Evolutionary conservation across 2,888 invertebrate species (phyloP), one percentile per base, ranked within the genome.

Genomic region (Noctua pronuba): DNA sequence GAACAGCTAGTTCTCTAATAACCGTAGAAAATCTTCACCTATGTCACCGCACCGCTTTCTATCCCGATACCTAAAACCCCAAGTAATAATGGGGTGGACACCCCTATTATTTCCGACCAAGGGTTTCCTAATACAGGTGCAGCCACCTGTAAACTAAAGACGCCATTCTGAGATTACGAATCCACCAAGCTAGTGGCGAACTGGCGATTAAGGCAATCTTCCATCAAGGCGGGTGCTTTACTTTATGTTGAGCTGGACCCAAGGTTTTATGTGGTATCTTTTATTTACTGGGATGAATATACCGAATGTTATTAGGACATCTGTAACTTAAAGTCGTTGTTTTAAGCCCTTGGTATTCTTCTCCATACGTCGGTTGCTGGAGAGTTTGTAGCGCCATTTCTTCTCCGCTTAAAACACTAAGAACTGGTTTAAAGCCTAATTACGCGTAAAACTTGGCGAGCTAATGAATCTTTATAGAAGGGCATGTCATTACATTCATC

Each of bases 71-170:
- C 49, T 41, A 41, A 67, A 60, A 49, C 6, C 66, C n/a, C 41
- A 8, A 2, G 16, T 41, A 49, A 49, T 77, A 77, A 67, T 60
- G 21, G 77, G 77, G 58, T 49, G 18, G 58, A 10, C 35, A 41
- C n/a, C 77, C 75, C 58, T n/a, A 38, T 24, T 44, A 76, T 49
- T 60, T 38, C 58, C 35, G 35, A 68, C 60, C 41, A 77, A 18
- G 18, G 67, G n/a, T 13, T 31, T 41, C 16, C n/a, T 16, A 21
- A 31, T 13, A 67, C 49, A 41, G 67, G n/a, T 35, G 31, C 77
- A 77, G 21, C 49, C 77, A 77, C 77, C 67, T 77, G 77, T 68
- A 38, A 68, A 67, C n/a, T 41, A 77, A 77, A 21, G 77, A 67
- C 60, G 68, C 41, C 41, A 44, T 77, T 77, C 21, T 21, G 60